Evolutionary conservation across 1,140 invertebrate species (phyloP), one percentile per base, ranked within the genome.

Genomic region (Philopotamus ludificatus): DNA sequence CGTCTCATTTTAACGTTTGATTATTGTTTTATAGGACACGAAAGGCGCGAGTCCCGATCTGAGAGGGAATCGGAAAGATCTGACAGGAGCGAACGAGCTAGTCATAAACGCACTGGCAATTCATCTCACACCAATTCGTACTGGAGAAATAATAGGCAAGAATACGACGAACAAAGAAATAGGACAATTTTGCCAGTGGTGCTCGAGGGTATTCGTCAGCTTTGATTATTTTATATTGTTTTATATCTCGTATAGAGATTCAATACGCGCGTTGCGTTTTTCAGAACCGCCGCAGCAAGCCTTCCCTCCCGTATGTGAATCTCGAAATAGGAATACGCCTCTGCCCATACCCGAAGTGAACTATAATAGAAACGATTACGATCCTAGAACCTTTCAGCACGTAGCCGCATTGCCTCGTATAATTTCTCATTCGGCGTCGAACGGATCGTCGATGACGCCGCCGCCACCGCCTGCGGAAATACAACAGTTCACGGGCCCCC

Each of bases 331-430:
- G 21, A 57, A 57, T 41, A 39, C 28, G 12, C 53, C 53, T 16
- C 25, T 42, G 18, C 53, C 25, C 16, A 15, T 42, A 21, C 53
- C 25, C 16, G 57, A 60, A 20, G 15, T 10, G 20, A 47, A 26
- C 3, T 47, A 47, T 47, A n/a, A 8, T 16, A 60, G 42, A 60
- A 60, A 26, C 72, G 84, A 83, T 55, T 83, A 84, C 54, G 83
- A 86, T 49, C 75, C 85, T 41, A 60, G 57, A 60, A 47, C 41
- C 41, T 60, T 47, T 18, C 3, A 10, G 9, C 75, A 89, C 73
- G 28, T 12, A 7, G 28, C 12, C 4, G 28, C 28, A 7, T 79
- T 89, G 77, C 89, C 88, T 51, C 83, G 88, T 25, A 79, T 90
- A 72, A 79, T 86, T 71, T 45, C 57, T n/a, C 34, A 22, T 60